Evolutionary conservation across 92 coral and sea anemone species (phyloP), one percentile per base, ranked within the genome.

Genomic region (Epizoanthus stellaris): DNA sequence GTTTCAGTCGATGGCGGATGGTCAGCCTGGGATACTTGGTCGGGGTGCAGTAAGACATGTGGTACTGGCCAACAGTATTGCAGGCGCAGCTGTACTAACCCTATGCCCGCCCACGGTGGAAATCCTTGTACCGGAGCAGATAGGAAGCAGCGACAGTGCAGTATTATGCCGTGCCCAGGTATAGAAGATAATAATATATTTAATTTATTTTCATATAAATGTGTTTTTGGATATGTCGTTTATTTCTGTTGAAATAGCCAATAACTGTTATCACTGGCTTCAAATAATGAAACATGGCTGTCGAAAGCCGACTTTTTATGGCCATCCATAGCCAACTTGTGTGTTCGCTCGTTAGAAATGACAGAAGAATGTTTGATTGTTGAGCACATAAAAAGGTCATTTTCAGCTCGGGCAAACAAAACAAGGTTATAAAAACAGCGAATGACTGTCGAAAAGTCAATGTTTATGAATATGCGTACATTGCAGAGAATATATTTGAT

Each of bases 1-100:
- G 7, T 43, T 43, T 43, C 49, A 74, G 80, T 74, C 9, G 45
- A 74, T 38, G 80, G 80, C 5, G 30, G 40, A n/a, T 74, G 80
- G 80, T 54, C 80, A 30, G 40, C 34, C 42, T 74, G 80, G 80
- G 80, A 74, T 7, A 19, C 63, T 16, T 74, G 64, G 80, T 52
- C 80, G 7, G 62, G 63, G 13, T 74, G 80, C 36, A 74, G 80
- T 36, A 61, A 74, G 42, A 74, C 80, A 25, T 74, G 80, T 53
- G 64, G 64, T 39, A 13, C 47, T 74, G 80, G 80, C 47, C 64
- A 74, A 40, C 80, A 74, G 64, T 74, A 74, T 74, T 62, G 80
- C 80, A 52, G 80, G 80, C 80, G 80, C 80, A 74, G 80, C 25
- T 74, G 80, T 53, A 40, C 80, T 16, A 74, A 13, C 63, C 80